Percentiles rank a stretch among this genome's conserved stretches.
phyloP scores from a whole-genome alignment of 2,888 invertebrate species.

The Stenoptilia bipunctidactyla region DNA sequence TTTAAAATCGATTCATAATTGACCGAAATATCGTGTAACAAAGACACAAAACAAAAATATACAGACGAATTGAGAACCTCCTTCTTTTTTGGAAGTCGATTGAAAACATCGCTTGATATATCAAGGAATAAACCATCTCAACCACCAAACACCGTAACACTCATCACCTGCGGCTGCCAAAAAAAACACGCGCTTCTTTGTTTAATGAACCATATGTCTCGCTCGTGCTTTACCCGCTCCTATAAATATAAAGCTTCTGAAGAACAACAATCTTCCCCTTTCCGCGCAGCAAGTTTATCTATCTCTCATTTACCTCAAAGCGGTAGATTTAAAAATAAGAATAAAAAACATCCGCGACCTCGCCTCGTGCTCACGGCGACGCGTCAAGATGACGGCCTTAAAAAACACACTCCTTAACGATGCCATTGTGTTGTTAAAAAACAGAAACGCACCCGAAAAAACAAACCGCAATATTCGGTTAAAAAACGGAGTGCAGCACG shows the following conservation, averaged over 20 bases:
- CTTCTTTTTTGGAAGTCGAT: no score
- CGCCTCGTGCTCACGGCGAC: constrained; percentile 47
- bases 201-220: constrained; percentile 57
- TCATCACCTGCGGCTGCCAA: constrained; percentile 35
- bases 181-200: constrained; percentile 31
- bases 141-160: neutral
- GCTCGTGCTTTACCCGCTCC: constrained; percentile 38
- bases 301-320: constrained; percentile 46
- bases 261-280: constrained; percentile 47
- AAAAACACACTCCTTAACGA: constrained; percentile 56
- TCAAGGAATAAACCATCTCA: no score
- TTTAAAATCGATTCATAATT: no score
- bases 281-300: constrained; percentile 44
- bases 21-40: no score
- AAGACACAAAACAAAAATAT: no score
- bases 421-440: constrained; percentile 68
- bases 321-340: constrained; percentile 58
- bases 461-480: constrained; percentile 64
- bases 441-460: constrained; percentile 62
- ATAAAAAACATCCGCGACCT: constrained; percentile 47
- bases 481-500: constrained; percentile 69
- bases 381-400: constrained; percentile 62
- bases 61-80: no score
- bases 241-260: constrained; percentile 41
- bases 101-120: no score